Evolutionary conservation across 2,113 vertebrate species (phyloP), one percentile per base, ranked within the genome.

Genomic region (Perognathus longimembris): DNA sequence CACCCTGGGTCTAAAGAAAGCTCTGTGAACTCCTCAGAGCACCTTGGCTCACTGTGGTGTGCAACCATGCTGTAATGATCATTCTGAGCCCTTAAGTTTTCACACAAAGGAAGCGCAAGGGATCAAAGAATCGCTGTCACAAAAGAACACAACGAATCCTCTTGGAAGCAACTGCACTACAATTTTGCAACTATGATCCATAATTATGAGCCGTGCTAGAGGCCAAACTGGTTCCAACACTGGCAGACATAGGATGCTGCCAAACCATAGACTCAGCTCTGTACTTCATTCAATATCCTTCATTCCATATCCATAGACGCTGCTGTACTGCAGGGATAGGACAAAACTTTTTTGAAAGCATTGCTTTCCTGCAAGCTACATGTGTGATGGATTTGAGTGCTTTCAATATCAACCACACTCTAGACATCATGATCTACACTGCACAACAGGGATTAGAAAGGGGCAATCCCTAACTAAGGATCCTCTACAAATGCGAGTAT

Each of bases 161-260:
- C 66, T 80, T 88, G 45, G 83, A 88, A 89, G 30, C 26, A 69
- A 86, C 6, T 3, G 24, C 6, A 82, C 24, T 88, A 34, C 15
- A 42, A 71, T 86, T 88, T 59, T 79, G 38, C 81, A 36, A 93
- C n/a, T 59, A 81, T 54, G 59, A 82, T 76, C 78, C 63, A 91
- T 30, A 70, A 92, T 54, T 78, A 70, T 69, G 71, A 59, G 18
- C 90, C 64, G 18, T 70, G 26, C 10, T 40, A 84, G 3, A 12
- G 1, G 42, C n/a, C 24, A 89, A 75, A 75, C 17, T 59, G 38
- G 40, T 70, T 83, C 67, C n/a, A 86, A 71, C 14, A 82, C 42
- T 1, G 78, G 74, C 21, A 84, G 79, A 85, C 50, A 82, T 32
- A 70, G 20, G 34, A 73, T 40, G 5, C 34, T 93, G 76, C 42